phyloP scores from a whole-genome alignment of 2,888 invertebrate species.

The Sphaeridia pumilis region DNA sequence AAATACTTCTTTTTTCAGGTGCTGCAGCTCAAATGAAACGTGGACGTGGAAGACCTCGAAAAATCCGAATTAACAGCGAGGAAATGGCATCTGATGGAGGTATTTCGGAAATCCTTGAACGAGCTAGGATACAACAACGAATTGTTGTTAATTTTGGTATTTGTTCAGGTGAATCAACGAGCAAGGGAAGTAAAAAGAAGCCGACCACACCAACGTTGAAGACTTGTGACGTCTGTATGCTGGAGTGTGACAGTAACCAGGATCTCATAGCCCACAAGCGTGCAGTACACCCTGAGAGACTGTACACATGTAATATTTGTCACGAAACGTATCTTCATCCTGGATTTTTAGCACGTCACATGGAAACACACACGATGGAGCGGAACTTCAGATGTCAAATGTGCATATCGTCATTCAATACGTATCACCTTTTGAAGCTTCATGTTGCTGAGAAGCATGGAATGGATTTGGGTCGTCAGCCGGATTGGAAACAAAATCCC shows the following conservation, averaged over 20 bases:
- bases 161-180: conserved; percentile 1
- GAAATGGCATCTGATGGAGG: background rate
- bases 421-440: conserved; percentile 11
- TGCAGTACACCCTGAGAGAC: conserved; percentile 13
- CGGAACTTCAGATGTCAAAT: conserved; percentile 10
- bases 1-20: background rate
- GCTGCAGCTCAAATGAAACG: conserved; percentile 1
- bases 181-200: conserved; percentile 3
- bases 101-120: background rate
- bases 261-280: conserved; percentile 11
- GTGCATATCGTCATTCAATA: conserved; percentile 14
- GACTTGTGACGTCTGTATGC: conserved; percentile 7
- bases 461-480: conserved; percentile 13
- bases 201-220: conserved; percentile 4
- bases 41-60: conserved; percentile 13
- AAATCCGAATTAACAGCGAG: conserved; percentile 5
- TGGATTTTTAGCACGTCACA: conserved; percentile 14
- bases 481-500: conserved; percentile 9
- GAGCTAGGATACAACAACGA: background rate
- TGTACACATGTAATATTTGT: conserved; percentile 11
- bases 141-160: background rate
- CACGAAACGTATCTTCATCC: conserved; percentile 13
- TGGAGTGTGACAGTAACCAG: conserved; percentile 13
- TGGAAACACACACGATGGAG: conserved; percentile 14
- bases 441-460: conserved; percentile 14